phyloP scores from a whole-genome alignment of 2,888 invertebrate species.

The Halocaridina rubra region DNA sequence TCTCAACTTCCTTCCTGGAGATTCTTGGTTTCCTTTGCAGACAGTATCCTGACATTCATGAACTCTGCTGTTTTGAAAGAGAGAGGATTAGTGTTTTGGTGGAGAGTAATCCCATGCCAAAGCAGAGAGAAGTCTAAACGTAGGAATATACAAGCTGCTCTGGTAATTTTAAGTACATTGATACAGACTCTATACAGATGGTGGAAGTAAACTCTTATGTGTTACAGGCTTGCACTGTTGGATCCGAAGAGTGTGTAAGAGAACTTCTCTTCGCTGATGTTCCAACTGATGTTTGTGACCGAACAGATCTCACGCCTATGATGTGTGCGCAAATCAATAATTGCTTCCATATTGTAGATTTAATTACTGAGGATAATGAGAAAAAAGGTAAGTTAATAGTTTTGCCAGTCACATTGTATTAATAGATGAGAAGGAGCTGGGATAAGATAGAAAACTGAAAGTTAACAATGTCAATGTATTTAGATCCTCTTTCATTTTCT shows the following conservation, averaged over 20 bases:
- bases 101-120: no score
- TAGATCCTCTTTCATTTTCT: no score
- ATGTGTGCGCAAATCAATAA: constrained; percentile 65
- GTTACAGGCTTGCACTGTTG: constrained; percentile 55
- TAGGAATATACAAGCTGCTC: not conserved
- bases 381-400: not conserved
- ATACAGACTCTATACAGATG: not conserved
- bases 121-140: no score
- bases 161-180: not conserved
- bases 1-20: no score
- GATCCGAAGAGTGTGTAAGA: constrained; percentile 67
- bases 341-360: constrained; percentile 15
- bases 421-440: no score
- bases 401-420: no score
- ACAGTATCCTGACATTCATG: not conserved
- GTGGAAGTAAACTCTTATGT: not conserved
- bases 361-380: constrained; percentile 19
- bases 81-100: not conserved
- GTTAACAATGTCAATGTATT: no score
- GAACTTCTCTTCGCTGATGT: constrained; percentile 71
- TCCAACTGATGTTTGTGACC: constrained; percentile 70
- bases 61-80: not conserved
- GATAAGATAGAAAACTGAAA: no score
- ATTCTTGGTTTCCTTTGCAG: no score
- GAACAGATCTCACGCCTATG: constrained; percentile 73